A percentile compares a stretch with the other conserved stretches of the same genome.
These are phyloP conservation scores for Panzeria rudis DNA, from an alignment of 2,888 invertebrate genomes.

Conservation along the genomic window DNA sequence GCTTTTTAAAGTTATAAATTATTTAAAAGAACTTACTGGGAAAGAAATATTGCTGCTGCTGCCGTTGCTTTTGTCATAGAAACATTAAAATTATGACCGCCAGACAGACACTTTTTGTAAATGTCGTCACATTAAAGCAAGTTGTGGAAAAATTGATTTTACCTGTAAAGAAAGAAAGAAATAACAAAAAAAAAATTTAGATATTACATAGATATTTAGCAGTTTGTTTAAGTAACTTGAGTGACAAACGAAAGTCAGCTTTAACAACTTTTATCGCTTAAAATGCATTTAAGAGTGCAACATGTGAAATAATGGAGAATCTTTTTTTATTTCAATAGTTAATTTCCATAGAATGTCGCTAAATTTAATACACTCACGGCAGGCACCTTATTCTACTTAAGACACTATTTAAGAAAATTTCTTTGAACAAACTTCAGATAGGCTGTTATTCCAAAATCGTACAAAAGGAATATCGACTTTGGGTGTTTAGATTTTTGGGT, in stretches of 20 bases:
- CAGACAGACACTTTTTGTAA: constrained; percentile 5
- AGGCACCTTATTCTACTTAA: no score
- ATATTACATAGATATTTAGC: neutral
- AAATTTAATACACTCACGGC: no score
- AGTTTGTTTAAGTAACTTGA: neutral
- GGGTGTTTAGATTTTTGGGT: no score
- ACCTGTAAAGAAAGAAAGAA: neutral
- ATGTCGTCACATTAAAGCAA: constrained; percentile 30
- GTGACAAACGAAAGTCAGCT: constrained; percentile 5
- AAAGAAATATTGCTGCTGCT: constrained; percentile 9
- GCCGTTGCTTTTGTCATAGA: constrained; percentile 9
- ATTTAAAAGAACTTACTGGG: neutral
- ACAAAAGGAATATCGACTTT: no score
- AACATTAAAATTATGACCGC: constrained; percentile 30
- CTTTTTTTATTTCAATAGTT: neutral
- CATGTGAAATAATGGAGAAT: neutral
- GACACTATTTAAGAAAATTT: no score
- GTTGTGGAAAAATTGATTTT: constrained; percentile 16
- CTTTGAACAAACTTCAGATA: no score
- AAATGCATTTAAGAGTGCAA: neutral
- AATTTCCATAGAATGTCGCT: neutral
- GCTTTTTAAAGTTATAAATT: constrained; percentile 23
- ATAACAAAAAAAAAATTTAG: neutral
- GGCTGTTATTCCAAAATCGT: no score
- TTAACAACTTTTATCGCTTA: neutral